Conservation (phyloP, 30 jellyfish, hydroid and myxozoan genomes). For the Aurelia sp. region DNA sequence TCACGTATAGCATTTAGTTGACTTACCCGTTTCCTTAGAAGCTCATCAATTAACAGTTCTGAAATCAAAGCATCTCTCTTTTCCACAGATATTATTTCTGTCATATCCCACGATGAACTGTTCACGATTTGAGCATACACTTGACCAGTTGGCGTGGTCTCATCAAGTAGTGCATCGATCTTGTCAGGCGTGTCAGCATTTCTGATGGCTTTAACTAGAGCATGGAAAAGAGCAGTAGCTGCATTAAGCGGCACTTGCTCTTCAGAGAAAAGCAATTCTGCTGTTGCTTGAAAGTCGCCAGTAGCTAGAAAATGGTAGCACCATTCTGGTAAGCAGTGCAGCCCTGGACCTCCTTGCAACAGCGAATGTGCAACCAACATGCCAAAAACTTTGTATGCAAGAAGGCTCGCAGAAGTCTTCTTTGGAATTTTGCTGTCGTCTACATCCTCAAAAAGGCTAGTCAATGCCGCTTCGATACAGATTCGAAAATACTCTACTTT, state of each 20-base stretch:
- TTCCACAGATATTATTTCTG: background rate
- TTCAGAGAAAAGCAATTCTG: slow-evolving; percentile 27
- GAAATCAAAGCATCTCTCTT: too few relatives aligned
- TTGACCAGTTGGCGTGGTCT: slow-evolving; percentile 29
- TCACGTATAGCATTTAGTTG: slow-evolving; percentile 6
- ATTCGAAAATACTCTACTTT: slow-evolving; percentile 14
- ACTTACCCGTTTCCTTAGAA: background rate
- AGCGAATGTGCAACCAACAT: slow-evolving; percentile 5
- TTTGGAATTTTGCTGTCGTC: slow-evolving; percentile 19
- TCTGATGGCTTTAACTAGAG: slow-evolving; percentile 10
- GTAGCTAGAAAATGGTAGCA: background rate
- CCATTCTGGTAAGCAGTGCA: slow-evolving; percentile 28
- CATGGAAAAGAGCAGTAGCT: slow-evolving; percentile 26
- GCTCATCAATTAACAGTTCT: too few relatives aligned
- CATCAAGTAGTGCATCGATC: slow-evolving; percentile 13
- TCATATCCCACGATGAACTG: slow-evolving; percentile 35
- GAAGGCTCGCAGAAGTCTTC: slow-evolving; percentile 15
- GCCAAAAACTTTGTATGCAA: slow-evolving; percentile 29
- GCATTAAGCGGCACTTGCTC: slow-evolving; percentile 31
- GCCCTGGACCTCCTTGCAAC: slow-evolving; percentile 28
- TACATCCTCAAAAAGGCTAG: background rate
- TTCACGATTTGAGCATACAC: slow-evolving; percentile 33
- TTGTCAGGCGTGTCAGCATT: slow-evolving; percentile 27
- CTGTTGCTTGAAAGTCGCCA: slow-evolving; percentile 23
- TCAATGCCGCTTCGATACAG: background rate